Evolutionary conservation across 2,888 invertebrate genomes (phyloP).

Genomic region (Sinotaia quadrata): DNA sequence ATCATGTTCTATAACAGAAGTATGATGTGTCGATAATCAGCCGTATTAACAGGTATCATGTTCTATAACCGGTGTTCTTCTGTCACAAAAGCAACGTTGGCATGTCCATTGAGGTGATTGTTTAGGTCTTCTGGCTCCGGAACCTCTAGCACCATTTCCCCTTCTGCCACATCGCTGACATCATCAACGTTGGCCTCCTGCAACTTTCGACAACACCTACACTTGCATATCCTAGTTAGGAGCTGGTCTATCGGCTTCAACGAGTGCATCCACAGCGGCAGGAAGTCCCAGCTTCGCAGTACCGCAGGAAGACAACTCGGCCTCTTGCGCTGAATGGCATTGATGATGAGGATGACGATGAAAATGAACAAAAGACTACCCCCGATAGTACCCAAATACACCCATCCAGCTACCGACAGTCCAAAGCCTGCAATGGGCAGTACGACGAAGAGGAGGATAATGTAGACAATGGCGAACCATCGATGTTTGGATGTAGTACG

Average conservation of each 20-base stretch:
- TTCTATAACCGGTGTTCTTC: too few relatives aligned
- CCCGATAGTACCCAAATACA: conserved; percentile 23
- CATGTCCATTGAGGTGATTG: not conserved
- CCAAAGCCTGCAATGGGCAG: conserved; percentile 62
- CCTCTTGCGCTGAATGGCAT: conserved; percentile 56
- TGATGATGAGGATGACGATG: conserved; percentile 45
- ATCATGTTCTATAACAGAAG: too few relatives aligned
- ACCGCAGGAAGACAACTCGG: conserved; percentile 53
- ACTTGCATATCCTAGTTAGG: conserved; percentile 16
- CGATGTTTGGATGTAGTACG: conserved; percentile 75
- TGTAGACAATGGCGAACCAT: conserved; percentile 75
- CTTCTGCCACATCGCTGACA: not conserved
- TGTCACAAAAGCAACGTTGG: too few relatives aligned
- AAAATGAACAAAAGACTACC: conserved; percentile 23
- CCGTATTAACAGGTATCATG: too few relatives aligned
- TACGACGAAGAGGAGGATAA: conserved; percentile 60
- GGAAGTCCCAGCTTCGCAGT: conserved; percentile 65
- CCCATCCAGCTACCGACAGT: conserved; percentile 58
- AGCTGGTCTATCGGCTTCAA: conserved; percentile 53
- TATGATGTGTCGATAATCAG: too few relatives aligned
- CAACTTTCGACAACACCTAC: conserved; percentile 13
- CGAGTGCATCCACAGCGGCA: conserved; percentile 62
- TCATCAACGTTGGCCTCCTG: not conserved
- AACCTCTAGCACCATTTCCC: not conserved
- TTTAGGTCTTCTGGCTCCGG: not conserved